These are phyloP conservation scores for Lysandra coridon DNA, from an alignment of 2,888 invertebrate genomes.

Conservation along the genomic window DNA sequence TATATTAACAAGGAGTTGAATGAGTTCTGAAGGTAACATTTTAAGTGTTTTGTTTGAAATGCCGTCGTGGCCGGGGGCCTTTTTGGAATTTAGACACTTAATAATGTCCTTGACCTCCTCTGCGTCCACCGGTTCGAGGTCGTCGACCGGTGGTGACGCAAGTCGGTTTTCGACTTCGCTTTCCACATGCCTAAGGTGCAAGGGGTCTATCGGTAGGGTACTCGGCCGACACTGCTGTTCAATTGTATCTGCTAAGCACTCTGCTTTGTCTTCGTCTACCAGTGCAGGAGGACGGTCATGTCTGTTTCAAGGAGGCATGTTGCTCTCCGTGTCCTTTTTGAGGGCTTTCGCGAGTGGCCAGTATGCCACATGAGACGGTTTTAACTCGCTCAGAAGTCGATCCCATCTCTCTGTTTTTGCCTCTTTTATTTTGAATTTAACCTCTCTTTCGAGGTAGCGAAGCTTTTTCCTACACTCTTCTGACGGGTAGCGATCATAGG, in stretches of 20 bases:
- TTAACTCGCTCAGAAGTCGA: background rate
- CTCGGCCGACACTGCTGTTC: constrained; percentile 33
- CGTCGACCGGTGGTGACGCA: background rate
- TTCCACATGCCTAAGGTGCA: constrained; percentile 22
- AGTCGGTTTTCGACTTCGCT: background rate
- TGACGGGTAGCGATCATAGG: too few relatives aligned
- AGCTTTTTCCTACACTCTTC: too few relatives aligned
- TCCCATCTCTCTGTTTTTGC: background rate
- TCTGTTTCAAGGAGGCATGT: background rate
- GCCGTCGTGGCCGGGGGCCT: background rate
- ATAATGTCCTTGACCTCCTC: too few relatives aligned
- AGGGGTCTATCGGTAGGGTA: background rate
- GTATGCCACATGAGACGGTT: too few relatives aligned
- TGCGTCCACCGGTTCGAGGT: background rate
- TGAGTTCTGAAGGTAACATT: too few relatives aligned
- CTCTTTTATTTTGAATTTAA: background rate
- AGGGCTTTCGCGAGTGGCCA: background rate
- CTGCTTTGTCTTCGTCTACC: constrained; percentile 25
- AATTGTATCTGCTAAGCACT: constrained; percentile 35
- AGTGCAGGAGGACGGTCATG: background rate
- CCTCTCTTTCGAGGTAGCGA: background rate
- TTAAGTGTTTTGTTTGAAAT: background rate
- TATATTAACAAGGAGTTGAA: too few relatives aligned
- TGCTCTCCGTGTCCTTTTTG: background rate
- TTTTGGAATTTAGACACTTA: background rate